Conservation (phyloP, 2,113 vertebrate genomes). For the Sinocyclocheilus grahami region DNA sequence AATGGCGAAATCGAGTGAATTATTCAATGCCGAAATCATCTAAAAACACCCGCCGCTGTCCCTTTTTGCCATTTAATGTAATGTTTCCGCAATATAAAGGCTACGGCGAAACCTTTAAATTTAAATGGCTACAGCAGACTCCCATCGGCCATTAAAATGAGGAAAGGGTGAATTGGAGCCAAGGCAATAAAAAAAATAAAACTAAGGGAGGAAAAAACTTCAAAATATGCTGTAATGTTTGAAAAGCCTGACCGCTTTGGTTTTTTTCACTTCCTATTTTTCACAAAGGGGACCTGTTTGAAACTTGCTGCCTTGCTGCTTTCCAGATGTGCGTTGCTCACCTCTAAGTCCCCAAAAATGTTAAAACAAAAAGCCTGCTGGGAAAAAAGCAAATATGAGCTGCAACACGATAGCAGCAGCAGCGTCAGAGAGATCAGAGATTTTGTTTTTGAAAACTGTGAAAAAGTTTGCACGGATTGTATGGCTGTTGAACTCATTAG, state of each 20-base stretch:
- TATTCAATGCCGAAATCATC: slow-evolving; percentile 60
- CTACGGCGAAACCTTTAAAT: slow-evolving; percentile 73
- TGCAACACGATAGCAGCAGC: slow-evolving; percentile 11
- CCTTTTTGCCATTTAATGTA: slow-evolving; percentile 78
- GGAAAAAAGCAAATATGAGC: slow-evolving; percentile 27
- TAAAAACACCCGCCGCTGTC: slow-evolving; percentile 62
- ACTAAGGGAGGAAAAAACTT: slow-evolving; percentile 72
- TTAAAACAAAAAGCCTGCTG: slow-evolving; percentile 27
- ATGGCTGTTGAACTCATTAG: slow-evolving; percentile 37
- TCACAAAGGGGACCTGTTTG: slow-evolving; percentile 78
- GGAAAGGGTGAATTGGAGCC: slow-evolving; percentile 75
- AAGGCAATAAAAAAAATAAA: slow-evolving; percentile 77
- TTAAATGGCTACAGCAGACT: slow-evolving; percentile 77
- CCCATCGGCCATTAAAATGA: slow-evolving; percentile 78
- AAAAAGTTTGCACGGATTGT: slow-evolving; percentile 17
- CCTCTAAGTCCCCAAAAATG: slow-evolving; percentile 44
- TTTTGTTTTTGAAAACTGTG: slow-evolving; percentile 42
- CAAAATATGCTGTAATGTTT: slow-evolving; percentile 80
- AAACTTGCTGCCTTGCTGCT: slow-evolving; percentile 68
- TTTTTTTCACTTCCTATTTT: slow-evolving; percentile 70
- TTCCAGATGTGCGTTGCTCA: slow-evolving; percentile 79
- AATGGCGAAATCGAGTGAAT: slow-evolving; percentile 48
- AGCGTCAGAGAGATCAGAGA: slow-evolving; percentile 14
- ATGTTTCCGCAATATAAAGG: slow-evolving; percentile 81
- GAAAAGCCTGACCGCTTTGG: slow-evolving; percentile 70